phyloP scores from a whole-genome alignment of 2,888 invertebrate species.

The Xanthorhoe designata region DNA sequence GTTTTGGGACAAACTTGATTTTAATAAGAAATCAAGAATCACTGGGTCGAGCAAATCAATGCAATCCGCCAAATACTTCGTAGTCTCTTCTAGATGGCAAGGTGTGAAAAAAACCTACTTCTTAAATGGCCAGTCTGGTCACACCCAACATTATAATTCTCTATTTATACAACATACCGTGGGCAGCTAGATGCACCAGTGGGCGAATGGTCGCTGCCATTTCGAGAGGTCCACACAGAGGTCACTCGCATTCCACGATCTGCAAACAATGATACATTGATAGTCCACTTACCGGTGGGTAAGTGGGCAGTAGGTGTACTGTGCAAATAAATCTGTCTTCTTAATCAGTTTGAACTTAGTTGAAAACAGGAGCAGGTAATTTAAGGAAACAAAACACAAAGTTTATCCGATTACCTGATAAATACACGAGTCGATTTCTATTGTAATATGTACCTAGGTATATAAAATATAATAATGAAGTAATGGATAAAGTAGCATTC shows the following conservation, averaged over 20 bases:
- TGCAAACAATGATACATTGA: conserved; percentile 26
- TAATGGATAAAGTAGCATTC: no score
- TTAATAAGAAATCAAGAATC: no score
- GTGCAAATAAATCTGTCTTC: neutral
- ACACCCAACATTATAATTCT: neutral
- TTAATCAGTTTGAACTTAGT: neutral
- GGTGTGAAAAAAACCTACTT: no score
- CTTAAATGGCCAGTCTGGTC: neutral
- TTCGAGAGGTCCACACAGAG: conserved; percentile 48
- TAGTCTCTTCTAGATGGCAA: no score
- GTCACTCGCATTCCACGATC: conserved; percentile 56
- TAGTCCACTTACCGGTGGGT: conserved; percentile 17
- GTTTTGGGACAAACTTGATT: no score
- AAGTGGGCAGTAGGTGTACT: no score
- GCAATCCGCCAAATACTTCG: no score
- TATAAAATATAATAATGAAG: no score
- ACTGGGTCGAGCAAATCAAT: no score
- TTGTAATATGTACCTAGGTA: no score
- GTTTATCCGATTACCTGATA: no score
- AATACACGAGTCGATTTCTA: no score
- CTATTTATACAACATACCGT: conserved; percentile 26
- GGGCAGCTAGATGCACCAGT: conserved; percentile 52
- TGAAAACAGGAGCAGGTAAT: neutral
- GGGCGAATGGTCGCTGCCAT: conserved; percentile 54
- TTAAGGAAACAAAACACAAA: neutral